A percentile compares a stretch with the other conserved stretches of the same genome.
Conservation (phyloP, 2,113 vertebrate species). For the Alaudala cheleensis region DNA sequence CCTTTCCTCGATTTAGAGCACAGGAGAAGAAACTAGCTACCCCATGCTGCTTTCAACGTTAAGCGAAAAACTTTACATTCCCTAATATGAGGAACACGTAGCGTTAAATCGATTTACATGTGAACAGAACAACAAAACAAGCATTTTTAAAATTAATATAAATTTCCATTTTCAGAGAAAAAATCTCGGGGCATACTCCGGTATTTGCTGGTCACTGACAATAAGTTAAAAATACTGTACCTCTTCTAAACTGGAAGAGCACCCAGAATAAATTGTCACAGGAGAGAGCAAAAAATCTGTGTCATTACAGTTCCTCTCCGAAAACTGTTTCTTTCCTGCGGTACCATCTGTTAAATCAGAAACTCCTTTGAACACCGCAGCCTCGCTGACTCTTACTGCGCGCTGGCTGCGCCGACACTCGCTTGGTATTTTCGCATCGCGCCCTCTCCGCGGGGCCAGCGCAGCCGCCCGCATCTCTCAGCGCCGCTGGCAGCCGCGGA, state of each 20-base stretch:
- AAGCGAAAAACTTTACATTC: background rate
- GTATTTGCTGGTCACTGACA: background rate
- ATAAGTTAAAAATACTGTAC: background rate
- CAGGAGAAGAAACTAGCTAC: background rate
- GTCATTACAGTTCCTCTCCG: background rate
- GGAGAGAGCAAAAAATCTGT: background rate
- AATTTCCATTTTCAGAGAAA: background rate
- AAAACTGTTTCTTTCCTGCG: background rate
- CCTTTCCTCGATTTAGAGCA: background rate
- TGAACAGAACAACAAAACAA: background rate
- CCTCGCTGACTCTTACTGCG: background rate
- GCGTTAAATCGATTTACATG: background rate
- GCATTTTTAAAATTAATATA: fast-evolving
- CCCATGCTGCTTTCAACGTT: fast-evolving
- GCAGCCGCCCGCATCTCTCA: background rate
- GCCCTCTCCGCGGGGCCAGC: background rate
- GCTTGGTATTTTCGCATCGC: background rate
- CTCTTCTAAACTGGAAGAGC: background rate
- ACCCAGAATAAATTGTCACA: background rate
- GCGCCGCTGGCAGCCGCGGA: background rate
- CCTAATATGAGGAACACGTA: background rate
- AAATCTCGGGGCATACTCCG: background rate
- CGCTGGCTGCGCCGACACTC: background rate
- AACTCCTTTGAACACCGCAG: background rate
- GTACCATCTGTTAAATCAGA: background rate